A percentile compares a stretch with the other conserved stretches of the same genome.
These are phyloP conservation scores for Pungitius pungitius DNA, from an alignment of 2,113 vertebrate species.

Conservation along the genomic window DNA sequence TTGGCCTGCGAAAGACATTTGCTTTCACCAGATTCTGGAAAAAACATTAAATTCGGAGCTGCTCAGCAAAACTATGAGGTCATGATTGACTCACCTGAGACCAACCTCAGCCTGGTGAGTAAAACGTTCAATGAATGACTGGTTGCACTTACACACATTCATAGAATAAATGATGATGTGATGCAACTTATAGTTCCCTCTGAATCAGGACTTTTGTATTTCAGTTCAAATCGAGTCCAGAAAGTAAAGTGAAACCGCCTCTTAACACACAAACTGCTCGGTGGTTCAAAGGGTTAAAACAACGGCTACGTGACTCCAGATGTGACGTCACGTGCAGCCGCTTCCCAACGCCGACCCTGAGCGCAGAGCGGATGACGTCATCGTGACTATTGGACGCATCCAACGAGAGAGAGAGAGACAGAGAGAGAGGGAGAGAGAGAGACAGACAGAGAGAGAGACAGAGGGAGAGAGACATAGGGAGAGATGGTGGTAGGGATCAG, in stretches of 20 bases:
- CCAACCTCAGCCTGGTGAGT: no score
- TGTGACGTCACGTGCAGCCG: constrained; percentile 55
- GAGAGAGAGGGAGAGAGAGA: constrained; percentile 23
- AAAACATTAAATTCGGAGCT: background rate
- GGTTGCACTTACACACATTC: no score
- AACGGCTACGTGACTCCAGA: constrained; percentile 21
- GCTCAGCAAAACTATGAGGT: background rate
- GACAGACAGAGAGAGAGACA: constrained; percentile 8
- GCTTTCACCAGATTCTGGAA: background rate
- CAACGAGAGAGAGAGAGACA: constrained; percentile 13
- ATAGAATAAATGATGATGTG: no score
- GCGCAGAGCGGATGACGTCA: constrained; percentile 65
- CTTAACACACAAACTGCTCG: no score
- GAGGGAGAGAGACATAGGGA: constrained; percentile 6
- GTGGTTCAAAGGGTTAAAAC: constrained; percentile 2
- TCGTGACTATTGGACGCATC: constrained; percentile 61
- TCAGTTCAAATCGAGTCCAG: no score
- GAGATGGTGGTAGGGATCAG: constrained; percentile 46
- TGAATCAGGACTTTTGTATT: no score
- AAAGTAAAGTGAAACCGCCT: no score
- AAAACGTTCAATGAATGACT: no score
- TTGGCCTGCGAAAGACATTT: background rate
- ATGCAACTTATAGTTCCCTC: no score
- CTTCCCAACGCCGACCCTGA: constrained; percentile 36
- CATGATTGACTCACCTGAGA: background rate